Evolutionary conservation across 2,113 vertebrate species (phyloP).

Genomic region (Eidolon helvum): DNA sequence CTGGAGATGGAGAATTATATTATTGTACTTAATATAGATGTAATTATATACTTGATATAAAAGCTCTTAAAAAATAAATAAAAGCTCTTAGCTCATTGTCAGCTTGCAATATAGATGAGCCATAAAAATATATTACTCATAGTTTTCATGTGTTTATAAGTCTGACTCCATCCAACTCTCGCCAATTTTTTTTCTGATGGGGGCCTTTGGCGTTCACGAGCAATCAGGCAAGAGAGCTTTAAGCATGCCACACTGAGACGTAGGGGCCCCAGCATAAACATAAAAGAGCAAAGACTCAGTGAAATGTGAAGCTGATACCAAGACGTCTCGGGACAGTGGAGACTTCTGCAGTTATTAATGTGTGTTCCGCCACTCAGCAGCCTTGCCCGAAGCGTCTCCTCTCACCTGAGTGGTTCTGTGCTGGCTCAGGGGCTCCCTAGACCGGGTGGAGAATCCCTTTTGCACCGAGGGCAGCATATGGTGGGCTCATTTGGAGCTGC

Average conservation of each 20-base stretch:
- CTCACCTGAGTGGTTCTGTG: background rate
- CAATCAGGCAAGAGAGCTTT: background rate
- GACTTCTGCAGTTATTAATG: background rate
- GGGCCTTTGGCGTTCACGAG: background rate
- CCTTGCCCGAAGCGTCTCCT: background rate
- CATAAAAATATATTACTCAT: constrained; percentile 6
- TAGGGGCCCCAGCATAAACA: too few species aligned
- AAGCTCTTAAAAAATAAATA: background rate
- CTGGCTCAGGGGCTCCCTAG: accelerated
- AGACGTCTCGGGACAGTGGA: too few species aligned
- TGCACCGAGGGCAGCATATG: background rate
- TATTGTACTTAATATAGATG: background rate
- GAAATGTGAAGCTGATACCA: background rate
- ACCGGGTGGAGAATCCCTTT: background rate
- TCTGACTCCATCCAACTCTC: background rate
- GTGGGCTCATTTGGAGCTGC: background rate
- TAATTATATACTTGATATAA: constrained; percentile 41
- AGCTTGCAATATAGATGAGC: background rate
- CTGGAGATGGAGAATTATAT: constrained; percentile 16
- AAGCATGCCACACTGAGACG: background rate
- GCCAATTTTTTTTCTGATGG: accelerated
- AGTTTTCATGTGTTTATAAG: background rate
- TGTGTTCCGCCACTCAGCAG: accelerated
- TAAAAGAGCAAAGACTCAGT: background rate
- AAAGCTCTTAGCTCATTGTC: background rate